Evolutionary conservation across 2,113 vertebrate genomes (phyloP).

Genomic region (Leiothrix lutea): DNA sequence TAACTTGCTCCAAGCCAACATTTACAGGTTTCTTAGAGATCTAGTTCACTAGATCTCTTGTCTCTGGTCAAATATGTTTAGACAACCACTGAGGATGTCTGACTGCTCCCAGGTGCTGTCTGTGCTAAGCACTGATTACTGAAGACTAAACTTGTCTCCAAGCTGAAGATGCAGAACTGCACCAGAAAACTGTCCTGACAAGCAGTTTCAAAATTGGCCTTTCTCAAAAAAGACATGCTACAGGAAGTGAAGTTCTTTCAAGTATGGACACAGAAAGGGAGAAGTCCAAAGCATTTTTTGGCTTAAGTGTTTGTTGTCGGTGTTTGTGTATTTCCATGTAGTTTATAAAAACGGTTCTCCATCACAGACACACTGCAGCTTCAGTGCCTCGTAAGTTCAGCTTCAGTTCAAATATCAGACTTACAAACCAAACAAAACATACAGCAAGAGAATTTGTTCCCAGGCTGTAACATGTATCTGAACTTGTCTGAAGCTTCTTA

Average conservation of each 20-base stretch:
- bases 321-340: background rate
- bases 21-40: background rate
- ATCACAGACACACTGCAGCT: background rate
- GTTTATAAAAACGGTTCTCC: background rate
- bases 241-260: background rate
- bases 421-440: background rate
- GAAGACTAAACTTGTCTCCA: background rate
- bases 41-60: background rate
- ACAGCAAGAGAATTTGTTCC: background rate
- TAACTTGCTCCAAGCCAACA: background rate
- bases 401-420: background rate
- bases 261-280: background rate
- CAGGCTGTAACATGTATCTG: background rate
- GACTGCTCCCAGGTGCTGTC: background rate
- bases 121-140: background rate
- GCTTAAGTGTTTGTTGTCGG: background rate
- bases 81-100: background rate
- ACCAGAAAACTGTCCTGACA: background rate
- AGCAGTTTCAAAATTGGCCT: background rate
- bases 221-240: background rate
- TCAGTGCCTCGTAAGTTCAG: background rate
- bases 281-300: background rate
- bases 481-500: background rate
- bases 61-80: background rate
- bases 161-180: background rate